Evolutionary conservation across 2,113 vertebrate species (phyloP), one percentile per base, ranked within the genome.

Genomic region (Andinoacara biseriatus): DNA sequence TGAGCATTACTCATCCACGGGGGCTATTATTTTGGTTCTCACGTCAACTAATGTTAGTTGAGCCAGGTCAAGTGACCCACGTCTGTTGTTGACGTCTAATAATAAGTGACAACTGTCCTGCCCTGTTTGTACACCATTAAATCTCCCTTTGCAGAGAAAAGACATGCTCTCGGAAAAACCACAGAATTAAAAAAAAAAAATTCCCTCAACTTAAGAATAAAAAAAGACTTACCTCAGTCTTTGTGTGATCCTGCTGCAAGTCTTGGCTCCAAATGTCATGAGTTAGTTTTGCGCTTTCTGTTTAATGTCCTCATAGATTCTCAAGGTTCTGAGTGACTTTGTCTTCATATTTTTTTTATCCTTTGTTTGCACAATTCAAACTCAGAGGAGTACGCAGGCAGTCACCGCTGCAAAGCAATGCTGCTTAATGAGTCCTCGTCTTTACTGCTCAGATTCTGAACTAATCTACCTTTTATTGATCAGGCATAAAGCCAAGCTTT

Each of bases 391-490:
- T 83, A 75, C 80, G 63, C 83, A 76, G 77, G 61, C 83, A 57
- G 63, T 67, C 83, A 76, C 58, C 76, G 20, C 83, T 77, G 72
- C 69, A 81, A 77, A 74, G 80, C 84, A 82, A 59, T 13, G 46
- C 62, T 75, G 74, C 65, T 59, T 65, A 54, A 77, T 85, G 58
- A 88, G n/a, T 46, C 60, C 24, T 74, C 72, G 65, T 80, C 60
- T 67, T 57, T 40, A 78, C 69, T 31, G 69, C 40, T 77, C 74
- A 58, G 69, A 83, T 63, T 84, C 74, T 63, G n/a, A 89, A 74
- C 61, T 88, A 61, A 89, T 88, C 63, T 80, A 79, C 58, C 80
- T 75, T 67, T 61, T 86, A 92, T 85, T 90, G 92, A 92, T 93
- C 84, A 87, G 43, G 59, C 67, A 78, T 40, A 0, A 74, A 90